Conservation (phyloP, 2,888 invertebrate species). For the Coenonympha glycerion region DNA sequence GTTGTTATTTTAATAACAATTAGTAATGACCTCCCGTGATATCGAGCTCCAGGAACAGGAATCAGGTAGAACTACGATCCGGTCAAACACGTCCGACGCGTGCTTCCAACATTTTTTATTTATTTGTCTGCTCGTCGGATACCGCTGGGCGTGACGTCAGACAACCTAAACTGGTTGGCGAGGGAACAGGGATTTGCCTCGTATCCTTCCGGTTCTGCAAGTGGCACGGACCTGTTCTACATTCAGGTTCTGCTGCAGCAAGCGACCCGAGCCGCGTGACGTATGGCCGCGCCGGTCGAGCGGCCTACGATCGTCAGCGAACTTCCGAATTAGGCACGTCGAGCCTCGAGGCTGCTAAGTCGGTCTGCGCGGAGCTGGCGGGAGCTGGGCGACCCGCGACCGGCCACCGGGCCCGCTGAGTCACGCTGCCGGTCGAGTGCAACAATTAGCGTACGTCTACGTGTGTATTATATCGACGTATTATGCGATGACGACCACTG, state of each 20-base stretch:
- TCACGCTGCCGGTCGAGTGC: slow-evolving; percentile 62
- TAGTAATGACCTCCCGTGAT: slow-evolving; percentile 48
- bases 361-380: slow-evolving; percentile 23
- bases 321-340: slow-evolving; percentile 43
- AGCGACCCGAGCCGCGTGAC: slow-evolving; percentile 58
- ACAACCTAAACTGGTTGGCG: slow-evolving; percentile 75
- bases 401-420: slow-evolving; percentile 44
- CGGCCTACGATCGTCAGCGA: slow-evolving; percentile 33
- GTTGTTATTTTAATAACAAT: slow-evolving; percentile 35
- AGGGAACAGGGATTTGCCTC: slow-evolving; percentile 76
- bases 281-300: slow-evolving; percentile 43
- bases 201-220: slow-evolving; percentile 76
- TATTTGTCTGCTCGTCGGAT: slow-evolving; percentile 74
- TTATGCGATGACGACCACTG: slow-evolving; percentile 56
- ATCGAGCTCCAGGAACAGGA: slow-evolving; percentile 72
- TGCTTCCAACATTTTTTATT: slow-evolving; percentile 76
- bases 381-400: slow-evolving; percentile 8
- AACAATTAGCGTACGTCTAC: slow-evolving; percentile 66
- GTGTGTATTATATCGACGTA: slow-evolving; percentile 52
- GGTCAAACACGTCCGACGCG: slow-evolving; percentile 75
- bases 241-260: slow-evolving; percentile 64
- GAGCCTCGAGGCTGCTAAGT: slow-evolving; percentile 32
- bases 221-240: slow-evolving; percentile 72
- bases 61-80: slow-evolving; percentile 76
- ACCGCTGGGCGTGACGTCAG: slow-evolving; percentile 75